These are phyloP conservation scores for Phaedon cochleariae DNA, from an alignment of 2,888 invertebrate genomes.

Conservation along the genomic window DNA sequence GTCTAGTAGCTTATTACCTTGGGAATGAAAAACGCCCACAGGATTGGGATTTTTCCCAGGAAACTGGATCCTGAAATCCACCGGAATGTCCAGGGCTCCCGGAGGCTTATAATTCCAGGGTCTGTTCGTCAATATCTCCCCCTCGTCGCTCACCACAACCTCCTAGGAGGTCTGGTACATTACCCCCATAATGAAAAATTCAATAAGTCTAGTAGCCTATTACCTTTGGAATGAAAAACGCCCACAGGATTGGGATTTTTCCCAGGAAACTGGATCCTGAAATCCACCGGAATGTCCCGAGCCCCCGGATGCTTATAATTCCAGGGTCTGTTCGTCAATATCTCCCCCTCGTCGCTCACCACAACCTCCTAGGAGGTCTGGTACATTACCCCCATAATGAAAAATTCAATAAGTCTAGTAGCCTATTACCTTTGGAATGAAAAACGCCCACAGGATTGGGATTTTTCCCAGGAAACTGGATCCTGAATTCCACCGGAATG, in stretches of 20 bases:
- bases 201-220: no score
- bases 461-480: conserved; percentile 72
- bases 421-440: conserved; percentile 77
- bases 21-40: conserved; percentile 75
- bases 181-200: conserved; percentile 66
- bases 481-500: conserved; percentile 78
- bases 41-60: conserved; percentile 71
- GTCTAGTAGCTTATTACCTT: conserved; percentile 67
- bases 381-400: conserved; percentile 71
- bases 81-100: conserved; percentile 78
- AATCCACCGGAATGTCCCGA: conserved; percentile 80
- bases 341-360: conserved; percentile 71
- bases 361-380: conserved; percentile 77
- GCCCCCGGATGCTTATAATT: no score
- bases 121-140: conserved; percentile 74
- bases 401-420: no score
- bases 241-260: conserved; percentile 71
- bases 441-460: conserved; percentile 73
- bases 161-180: conserved; percentile 82
- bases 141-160: conserved; percentile 71
- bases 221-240: conserved; percentile 77
- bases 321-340: conserved; percentile 81
- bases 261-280: conserved; percentile 73
- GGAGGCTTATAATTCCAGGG: conserved; percentile 85
- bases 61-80: conserved; percentile 77